Conservation (phyloP, 2,888 invertebrate species). For the Chrysomela aeneicollis region DNA sequence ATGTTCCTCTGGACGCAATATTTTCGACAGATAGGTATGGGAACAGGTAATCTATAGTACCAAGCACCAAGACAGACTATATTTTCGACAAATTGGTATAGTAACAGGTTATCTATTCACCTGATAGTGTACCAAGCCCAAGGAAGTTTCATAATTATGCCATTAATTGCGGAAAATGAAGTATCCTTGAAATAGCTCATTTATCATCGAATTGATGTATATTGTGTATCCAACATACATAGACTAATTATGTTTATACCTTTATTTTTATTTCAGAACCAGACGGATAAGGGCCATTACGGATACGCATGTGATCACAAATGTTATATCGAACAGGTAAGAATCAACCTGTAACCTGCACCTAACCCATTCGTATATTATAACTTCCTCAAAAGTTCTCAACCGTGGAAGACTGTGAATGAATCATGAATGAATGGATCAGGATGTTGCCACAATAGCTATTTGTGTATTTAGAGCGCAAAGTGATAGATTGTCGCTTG, state of each 20-base stretch:
- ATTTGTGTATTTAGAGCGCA: too few species aligned
- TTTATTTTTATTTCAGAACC: conserved; percentile 67
- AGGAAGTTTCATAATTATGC: not conserved
- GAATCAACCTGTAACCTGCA: conserved; percentile 37
- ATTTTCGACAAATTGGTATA: too few species aligned
- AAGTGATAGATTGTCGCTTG: too few species aligned
- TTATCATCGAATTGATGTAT: not conserved
- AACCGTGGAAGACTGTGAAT: conserved; percentile 20
- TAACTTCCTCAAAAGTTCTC: conserved; percentile 19
- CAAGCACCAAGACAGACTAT: too few species aligned
- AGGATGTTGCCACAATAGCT: too few species aligned
- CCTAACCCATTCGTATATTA: not conserved
- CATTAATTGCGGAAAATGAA: not conserved
- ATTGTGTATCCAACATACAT: not conserved
- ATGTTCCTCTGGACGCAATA: too few species aligned
- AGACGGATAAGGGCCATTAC: conserved; percentile 73
- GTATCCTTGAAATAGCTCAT: not conserved
- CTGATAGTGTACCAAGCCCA: not conserved
- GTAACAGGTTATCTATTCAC: not conserved
- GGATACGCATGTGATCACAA: conserved; percentile 75
- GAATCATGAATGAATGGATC: not conserved
- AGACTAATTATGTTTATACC: not conserved
- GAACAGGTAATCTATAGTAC: too few species aligned
- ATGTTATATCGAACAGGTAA: conserved; percentile 78
- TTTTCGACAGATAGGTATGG: too few species aligned